Evolutionary conservation across 1,140 invertebrate species (phyloP).

Genomic region (Drosophila pachea): DNA sequence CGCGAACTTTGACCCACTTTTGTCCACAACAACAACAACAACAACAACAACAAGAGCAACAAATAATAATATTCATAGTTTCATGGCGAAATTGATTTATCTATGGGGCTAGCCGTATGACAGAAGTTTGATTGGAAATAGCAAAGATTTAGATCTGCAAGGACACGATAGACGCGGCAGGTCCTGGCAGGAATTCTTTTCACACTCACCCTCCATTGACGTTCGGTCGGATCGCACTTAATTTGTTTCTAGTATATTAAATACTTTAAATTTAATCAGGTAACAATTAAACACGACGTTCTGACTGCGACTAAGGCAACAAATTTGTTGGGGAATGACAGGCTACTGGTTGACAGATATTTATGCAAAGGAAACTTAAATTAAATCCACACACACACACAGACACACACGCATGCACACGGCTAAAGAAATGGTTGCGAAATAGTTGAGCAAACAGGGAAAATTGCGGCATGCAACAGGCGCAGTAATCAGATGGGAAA

Average conservation of each 20-base stretch:
- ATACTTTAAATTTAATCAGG: constrained; percentile 11
- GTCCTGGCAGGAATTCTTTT: too few relatives aligned
- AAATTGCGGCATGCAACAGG: constrained; percentile 35
- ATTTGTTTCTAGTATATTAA: not conserved
- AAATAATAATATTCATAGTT: constrained; percentile 4
- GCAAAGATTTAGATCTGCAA: too few relatives aligned
- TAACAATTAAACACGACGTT: constrained; percentile 1
- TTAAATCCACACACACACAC: too few relatives aligned
- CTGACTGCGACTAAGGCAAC: constrained; percentile 6
- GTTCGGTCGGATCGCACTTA: too few relatives aligned
- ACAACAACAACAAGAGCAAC: too few relatives aligned
- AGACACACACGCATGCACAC: too few relatives aligned
- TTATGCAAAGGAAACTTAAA: not conserved
- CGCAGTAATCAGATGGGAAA: not conserved
- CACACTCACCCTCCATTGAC: constrained; percentile 19
- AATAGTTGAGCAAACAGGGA: constrained; percentile 27
- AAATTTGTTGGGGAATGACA: constrained; percentile 21
- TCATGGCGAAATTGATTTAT: constrained; percentile 19
- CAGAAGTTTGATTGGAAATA: too few relatives aligned
- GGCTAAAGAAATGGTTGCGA: constrained; percentile 14
- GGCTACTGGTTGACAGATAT: constrained; percentile 13
- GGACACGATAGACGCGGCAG: too few relatives aligned
- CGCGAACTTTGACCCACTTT: constrained; percentile 65
- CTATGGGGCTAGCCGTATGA: not conserved
- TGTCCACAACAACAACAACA: not conserved